Evolutionary conservation across 2,113 vertebrate genomes (phyloP).

Genomic region (Montifringilla adamsi): DNA sequence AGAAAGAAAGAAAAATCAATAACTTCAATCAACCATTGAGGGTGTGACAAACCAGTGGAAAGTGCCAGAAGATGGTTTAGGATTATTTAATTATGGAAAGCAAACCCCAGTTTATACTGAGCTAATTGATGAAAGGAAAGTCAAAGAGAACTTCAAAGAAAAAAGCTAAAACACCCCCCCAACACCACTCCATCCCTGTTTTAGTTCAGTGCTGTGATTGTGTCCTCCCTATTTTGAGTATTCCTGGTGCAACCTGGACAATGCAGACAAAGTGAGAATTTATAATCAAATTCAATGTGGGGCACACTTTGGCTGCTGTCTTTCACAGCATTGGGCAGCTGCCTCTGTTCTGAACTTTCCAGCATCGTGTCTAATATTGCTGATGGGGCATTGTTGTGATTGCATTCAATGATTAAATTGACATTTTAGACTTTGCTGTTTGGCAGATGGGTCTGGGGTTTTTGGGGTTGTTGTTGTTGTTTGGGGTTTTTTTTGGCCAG

Average conservation of each 20-base stretch:
- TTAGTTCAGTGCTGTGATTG: neutral
- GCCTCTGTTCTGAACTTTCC: neutral
- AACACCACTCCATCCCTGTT: neutral
- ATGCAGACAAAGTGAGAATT: neutral
- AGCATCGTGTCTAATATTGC: neutral
- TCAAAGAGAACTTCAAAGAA: neutral
- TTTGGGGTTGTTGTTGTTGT: neutral
- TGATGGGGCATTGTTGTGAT: neutral
- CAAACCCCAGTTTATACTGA: neutral
- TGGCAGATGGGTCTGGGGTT: neutral
- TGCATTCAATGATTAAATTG: neutral
- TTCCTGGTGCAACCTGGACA: neutral
- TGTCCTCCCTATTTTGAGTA: neutral
- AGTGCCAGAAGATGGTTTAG: neutral
- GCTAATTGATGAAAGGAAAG: neutral
- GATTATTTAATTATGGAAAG: neutral
- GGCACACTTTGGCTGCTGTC: neutral
- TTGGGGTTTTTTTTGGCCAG: neutral
- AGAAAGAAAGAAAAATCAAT: neutral
- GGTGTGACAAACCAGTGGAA: neutral
- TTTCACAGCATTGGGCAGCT: neutral
- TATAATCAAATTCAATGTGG: neutral
- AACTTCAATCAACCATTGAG: neutral
- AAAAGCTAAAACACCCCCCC: fast-evolving
- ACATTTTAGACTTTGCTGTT: neutral